Evolutionary conservation across 1,140 invertebrate species (phyloP), one percentile per base, ranked within the genome.

Genomic region (Leguminivora glycinivorella): DNA sequence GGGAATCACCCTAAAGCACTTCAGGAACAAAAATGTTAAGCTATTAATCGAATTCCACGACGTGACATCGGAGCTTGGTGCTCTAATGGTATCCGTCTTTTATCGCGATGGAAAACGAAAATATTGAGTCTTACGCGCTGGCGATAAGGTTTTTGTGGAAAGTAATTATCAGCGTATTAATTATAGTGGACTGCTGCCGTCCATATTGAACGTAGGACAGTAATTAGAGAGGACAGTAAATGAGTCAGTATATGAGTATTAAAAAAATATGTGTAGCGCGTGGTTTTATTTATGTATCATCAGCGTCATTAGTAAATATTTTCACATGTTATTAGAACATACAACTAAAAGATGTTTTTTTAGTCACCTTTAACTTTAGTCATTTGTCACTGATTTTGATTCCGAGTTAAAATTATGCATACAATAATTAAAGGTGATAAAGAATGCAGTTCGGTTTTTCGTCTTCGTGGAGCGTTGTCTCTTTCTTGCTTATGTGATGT

Each of bases 11-110:
- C 19, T 1, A 52, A 52, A 52, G 47, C 19, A 22, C 47, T 19
- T 52, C 10, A 19, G 7, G 58, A 77, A 77, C 70, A 70, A 77
- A 77, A 77, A 77, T 77, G 75, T 77, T 77, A 73, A 67, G 72
- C 69, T 63, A 71, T 71, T 70, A 72, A 70, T 75, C 68, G 71
- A 67, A 68, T 71, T 77, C 72, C 73, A 67, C 60, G 38, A 67
- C 71, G 67, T 63, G 58, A 63, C 58, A 63, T 63, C 58, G 70
- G 71, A 40, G 68, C 69, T 71, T 70, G 70, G 70, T 76, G 73
- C 67, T 70, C 73, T 73, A 73, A 75, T 75, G 72, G 70, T 67
- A 67, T 75, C 63, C 69, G 72, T 67, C 71, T 75, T 70, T 75
- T 63, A 63, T 63, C 26, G 58, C 25, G 58, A 19, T 6, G 14